These are phyloP conservation scores for Druon quercuslanigerum DNA, from an alignment of 1,140 invertebrate genomes.

Conservation along the genomic window DNA sequence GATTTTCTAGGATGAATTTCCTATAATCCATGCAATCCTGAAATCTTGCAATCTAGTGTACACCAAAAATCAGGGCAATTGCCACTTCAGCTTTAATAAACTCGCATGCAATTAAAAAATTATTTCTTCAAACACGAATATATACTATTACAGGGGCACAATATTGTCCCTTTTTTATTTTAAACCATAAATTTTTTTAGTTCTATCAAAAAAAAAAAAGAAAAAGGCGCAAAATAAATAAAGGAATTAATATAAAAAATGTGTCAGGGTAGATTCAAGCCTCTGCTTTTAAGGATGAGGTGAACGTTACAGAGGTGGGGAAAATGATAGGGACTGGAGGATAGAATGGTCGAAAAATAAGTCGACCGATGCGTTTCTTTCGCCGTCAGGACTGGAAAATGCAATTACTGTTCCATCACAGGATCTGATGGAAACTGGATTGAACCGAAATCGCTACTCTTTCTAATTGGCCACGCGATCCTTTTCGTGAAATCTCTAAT, in stretches of 20 bases:
- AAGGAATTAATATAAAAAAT: background rate
- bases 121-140: no score
- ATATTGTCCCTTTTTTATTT: no score
- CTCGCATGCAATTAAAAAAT: no score
- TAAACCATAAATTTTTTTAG: background rate
- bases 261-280: background rate
- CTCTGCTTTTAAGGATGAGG: background rate
- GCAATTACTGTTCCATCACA: conserved; percentile 1
- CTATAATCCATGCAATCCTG: no score
- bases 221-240: background rate
- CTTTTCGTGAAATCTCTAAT: conserved; percentile 37
- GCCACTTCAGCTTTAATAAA: no score
- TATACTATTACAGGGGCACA: no score
- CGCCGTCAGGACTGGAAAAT: conserved; percentile 28
- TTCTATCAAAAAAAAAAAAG: background rate
- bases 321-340: conserved; percentile 15
- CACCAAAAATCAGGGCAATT: no score
- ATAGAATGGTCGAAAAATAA: conserved; percentile 17
- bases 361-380: conserved; percentile 26
- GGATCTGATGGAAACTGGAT: conserved; percentile 19
- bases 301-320: conserved; percentile 6
- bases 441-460: conserved; percentile 35
- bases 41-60: no score
- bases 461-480: conserved; percentile 47
- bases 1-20: no score